phyloP scores from a whole-genome alignment of 2,113 vertebrate genomes.

The Leuciscus idus region DNA sequence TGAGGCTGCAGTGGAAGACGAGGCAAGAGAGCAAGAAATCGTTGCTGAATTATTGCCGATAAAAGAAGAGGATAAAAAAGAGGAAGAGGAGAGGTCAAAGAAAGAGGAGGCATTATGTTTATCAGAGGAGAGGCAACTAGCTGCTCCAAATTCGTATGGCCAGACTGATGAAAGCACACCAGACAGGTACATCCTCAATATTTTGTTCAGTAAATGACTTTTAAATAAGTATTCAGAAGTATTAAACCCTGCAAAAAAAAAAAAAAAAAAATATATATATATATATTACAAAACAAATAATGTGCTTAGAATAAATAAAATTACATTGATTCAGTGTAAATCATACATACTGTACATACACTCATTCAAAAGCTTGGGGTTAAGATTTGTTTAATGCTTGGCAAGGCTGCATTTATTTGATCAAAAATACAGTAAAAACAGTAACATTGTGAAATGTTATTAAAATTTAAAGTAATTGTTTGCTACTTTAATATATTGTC shows the following conservation, averaged over 20 bases:
- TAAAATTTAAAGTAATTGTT: neutral
- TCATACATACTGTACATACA: neutral
- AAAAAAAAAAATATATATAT: too few species aligned
- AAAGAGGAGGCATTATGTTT: conserved; percentile 34
- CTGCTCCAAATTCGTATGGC: conserved; percentile 1
- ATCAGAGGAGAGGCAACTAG: conserved; percentile 19
- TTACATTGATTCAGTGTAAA: neutral
- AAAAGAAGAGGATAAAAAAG: conserved; percentile 49
- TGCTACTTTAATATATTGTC: neutral
- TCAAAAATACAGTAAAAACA: neutral
- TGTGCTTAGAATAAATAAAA: neutral
- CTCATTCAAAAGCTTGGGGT: neutral
- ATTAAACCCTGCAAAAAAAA: too few species aligned
- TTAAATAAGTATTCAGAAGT: neutral
- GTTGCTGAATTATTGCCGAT: conserved; percentile 6
- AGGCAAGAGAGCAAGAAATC: conserved; percentile 28
- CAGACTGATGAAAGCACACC: conserved; percentile 42
- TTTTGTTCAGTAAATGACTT: neutral
- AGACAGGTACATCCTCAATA: conserved; percentile 63
- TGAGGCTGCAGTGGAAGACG: conserved; percentile 48
- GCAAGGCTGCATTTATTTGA: neutral
- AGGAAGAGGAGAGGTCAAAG: conserved; percentile 25
- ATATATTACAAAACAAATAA: neutral
- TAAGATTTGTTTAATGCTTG: neutral
- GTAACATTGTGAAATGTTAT: neutral